Percentiles rank a stretch among this genome's conserved stretches.
phyloP scores from a whole-genome alignment of 2,113 vertebrate genomes.

The Psophia crepitans region DNA sequence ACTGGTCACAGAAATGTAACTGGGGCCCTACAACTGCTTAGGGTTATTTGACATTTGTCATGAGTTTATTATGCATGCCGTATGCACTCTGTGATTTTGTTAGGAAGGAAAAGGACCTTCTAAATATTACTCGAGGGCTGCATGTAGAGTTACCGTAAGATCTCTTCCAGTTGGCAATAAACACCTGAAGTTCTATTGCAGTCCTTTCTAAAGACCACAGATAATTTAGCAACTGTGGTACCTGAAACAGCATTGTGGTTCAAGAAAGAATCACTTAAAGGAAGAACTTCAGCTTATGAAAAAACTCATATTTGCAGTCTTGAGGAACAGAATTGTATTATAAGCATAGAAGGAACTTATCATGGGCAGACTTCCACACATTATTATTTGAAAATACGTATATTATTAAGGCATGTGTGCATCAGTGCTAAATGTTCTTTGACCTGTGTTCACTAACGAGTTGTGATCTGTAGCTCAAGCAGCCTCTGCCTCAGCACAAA shows the following conservation, averaged over 20 bases:
- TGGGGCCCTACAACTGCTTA: neutral
- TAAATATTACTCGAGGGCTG: neutral
- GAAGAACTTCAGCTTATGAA: neutral
- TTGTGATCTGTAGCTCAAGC: neutral
- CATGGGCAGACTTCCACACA: neutral
- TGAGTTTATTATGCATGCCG: neutral
- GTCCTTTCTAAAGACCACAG: neutral
- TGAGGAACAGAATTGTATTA: neutral
- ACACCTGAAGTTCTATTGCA: neutral
- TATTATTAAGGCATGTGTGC: neutral
- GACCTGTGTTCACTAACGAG: neutral
- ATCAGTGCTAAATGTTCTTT: neutral
- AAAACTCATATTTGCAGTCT: neutral
- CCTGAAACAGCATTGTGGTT: neutral
- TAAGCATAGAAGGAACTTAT: neutral
- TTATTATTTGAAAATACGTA: neutral
- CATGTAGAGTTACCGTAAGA: neutral
- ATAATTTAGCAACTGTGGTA: neutral
- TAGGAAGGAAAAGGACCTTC: neutral
- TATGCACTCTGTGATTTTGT: neutral
- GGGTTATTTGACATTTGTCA: neutral
- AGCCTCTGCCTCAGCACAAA: neutral
- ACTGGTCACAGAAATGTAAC: neutral
- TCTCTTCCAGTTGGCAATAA: neutral
- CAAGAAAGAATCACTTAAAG: neutral